Conservation (phyloP, 2,797 vertebrate species). For the Hylomyscus alleni region DNA sequence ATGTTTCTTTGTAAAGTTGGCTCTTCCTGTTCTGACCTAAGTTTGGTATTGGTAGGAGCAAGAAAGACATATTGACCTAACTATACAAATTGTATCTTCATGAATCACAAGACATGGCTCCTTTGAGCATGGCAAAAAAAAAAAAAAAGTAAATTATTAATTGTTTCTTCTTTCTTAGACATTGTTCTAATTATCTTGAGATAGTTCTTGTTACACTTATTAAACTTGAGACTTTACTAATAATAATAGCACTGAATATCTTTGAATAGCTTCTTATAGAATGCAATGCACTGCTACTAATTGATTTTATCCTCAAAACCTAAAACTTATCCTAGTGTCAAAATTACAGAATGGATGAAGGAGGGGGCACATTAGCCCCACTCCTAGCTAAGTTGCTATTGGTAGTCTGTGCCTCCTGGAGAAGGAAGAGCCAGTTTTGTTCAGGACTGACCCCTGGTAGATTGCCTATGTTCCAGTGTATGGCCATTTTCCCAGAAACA, state of each 20-base stretch:
- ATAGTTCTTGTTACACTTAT: not conserved
- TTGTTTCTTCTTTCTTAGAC: not conserved
- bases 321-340: not conserved
- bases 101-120: not conserved
- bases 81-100: not conserved
- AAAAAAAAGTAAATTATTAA: not conserved
- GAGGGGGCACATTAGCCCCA: not conserved
- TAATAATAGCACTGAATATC: not conserved
- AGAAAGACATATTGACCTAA: not conserved
- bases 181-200: not conserved
- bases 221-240: not conserved
- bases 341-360: not conserved
- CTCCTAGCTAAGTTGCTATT: not conserved
- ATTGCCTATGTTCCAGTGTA: not conserved
- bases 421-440: not conserved
- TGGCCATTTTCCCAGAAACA: not conserved
- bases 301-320: constrained; percentile 45
- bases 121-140: constrained; percentile 5
- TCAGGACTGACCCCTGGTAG: not conserved
- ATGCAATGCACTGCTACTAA: not conserved
- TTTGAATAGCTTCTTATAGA: not conserved
- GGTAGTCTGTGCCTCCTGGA: not conserved
- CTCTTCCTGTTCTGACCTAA: not conserved
- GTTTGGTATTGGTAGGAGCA: not conserved
- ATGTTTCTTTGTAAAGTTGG: constrained; percentile 32